A percentile compares a stretch with the other conserved stretches of the same genome.
Evolutionary conservation across 1,140 invertebrate genomes (phyloP).

Genomic region (Olivierus martensii): DNA sequence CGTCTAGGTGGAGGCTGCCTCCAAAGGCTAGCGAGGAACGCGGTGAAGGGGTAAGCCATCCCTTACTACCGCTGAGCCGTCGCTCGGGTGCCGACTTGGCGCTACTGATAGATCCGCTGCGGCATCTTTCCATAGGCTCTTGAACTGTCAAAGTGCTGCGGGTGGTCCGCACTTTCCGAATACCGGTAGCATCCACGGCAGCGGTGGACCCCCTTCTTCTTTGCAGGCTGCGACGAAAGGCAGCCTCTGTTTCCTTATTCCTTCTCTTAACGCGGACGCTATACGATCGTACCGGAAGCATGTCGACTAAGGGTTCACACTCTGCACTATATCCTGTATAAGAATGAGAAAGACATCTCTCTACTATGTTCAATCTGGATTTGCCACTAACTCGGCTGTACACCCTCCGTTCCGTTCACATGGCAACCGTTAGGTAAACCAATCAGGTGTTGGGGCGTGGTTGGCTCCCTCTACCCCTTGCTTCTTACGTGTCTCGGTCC

Average conservation of each 20-base stretch:
- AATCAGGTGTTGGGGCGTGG: too few relatives aligned
- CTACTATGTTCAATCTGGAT: too few relatives aligned
- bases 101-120: neutral
- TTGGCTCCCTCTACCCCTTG: too few relatives aligned
- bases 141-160: neutral
- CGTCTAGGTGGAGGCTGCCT: neutral
- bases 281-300: slow-evolving; percentile 21
- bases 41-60: neutral
- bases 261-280: slow-evolving; percentile 19
- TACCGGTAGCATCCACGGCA: neutral
- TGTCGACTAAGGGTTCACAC: neutral
- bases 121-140: neutral
- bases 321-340: neutral
- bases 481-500: too few relatives aligned
- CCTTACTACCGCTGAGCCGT: neutral
- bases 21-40: neutral
- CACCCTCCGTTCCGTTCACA: too few relatives aligned
- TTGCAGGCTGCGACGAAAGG: slow-evolving; percentile 18
- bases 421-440: too few relatives aligned
- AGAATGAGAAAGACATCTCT: neutral
- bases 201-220: slow-evolving; percentile 9
- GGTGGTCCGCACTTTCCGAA: neutral
- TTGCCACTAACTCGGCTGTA: too few relatives aligned
- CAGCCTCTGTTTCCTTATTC: slow-evolving; percentile 18
- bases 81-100: neutral